Percentiles rank a stretch among this genome's conserved stretches.
These are phyloP conservation scores for Daubentonia madagascariensis DNA, from an alignment of 2,113 vertebrate species.

Conservation along the genomic window DNA sequence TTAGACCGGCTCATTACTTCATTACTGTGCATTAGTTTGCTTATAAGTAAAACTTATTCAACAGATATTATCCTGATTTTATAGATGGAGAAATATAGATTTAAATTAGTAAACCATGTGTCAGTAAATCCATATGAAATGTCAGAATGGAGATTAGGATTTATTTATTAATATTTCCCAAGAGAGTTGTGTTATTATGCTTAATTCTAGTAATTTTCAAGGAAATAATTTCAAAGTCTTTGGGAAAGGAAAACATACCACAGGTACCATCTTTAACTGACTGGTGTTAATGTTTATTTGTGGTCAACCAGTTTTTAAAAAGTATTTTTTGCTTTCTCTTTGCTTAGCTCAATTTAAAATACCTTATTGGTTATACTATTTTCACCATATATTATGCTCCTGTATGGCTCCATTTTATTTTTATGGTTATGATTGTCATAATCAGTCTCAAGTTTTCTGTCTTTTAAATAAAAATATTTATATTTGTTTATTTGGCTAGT, in stretches of 20 bases:
- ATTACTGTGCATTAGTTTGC: neutral
- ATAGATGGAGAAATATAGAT: neutral
- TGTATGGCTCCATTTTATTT: neutral
- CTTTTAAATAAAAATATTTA: neutral
- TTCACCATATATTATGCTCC: neutral
- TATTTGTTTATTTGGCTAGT: neutral
- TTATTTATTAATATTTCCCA: neutral
- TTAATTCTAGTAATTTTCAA: neutral
- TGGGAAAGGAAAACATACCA: neutral
- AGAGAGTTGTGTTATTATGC: neutral
- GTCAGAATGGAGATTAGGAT: neutral
- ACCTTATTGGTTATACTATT: neutral
- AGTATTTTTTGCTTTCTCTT: neutral
- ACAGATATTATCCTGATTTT: neutral
- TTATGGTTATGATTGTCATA: neutral
- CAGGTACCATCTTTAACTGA: neutral
- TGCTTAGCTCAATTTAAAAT: neutral
- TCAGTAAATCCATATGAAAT: neutral
- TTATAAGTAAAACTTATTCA: neutral
- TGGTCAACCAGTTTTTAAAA: neutral
- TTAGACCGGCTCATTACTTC: neutral
- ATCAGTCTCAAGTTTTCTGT: neutral
- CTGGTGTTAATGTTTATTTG: neutral
- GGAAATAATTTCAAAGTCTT: neutral
- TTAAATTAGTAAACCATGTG: neutral